A percentile compares a stretch with the other conserved stretches of the same genome.
Evolutionary conservation across 2,113 vertebrate species (phyloP).

Genomic region (Oncorhynchus clarkii): DNA sequence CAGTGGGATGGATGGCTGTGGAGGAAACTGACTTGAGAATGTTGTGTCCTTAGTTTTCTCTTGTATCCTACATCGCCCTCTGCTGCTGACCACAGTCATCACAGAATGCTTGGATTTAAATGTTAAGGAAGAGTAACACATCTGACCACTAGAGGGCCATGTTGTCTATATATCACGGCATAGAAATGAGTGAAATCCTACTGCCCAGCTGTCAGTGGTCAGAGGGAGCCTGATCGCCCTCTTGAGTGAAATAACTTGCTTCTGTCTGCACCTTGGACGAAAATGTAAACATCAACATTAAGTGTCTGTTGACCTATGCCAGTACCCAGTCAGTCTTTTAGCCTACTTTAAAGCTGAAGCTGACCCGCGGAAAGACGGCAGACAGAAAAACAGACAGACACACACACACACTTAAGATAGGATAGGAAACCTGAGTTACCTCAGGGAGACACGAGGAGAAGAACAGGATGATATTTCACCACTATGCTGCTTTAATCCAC

Average conservation of each 20-base stretch:
- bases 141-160: neutral
- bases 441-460: neutral
- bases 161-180: neutral
- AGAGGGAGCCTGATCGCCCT: neutral
- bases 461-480: neutral
- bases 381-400: neutral
- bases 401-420: neutral
- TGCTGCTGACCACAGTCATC: slow-evolving; percentile 1
- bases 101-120: too few relatives aligned
- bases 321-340: neutral
- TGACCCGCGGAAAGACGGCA: neutral
- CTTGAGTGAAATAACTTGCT: neutral
- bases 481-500: neutral
- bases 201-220: too few relatives aligned
- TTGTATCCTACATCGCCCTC: neutral
- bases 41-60: neutral
- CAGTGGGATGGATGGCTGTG: too few relatives aligned
- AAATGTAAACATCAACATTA: neutral
- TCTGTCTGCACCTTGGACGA: neutral
- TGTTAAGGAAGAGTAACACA: neutral
- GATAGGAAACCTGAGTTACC: neutral
- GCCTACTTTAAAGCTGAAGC: neutral
- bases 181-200: neutral
- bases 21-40: too few relatives aligned
- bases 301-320: neutral